Percentiles rank a stretch among this genome's conserved stretches.
Conservation (phyloP, 2,797 vertebrate genomes). For the Falco biarmicus region DNA sequence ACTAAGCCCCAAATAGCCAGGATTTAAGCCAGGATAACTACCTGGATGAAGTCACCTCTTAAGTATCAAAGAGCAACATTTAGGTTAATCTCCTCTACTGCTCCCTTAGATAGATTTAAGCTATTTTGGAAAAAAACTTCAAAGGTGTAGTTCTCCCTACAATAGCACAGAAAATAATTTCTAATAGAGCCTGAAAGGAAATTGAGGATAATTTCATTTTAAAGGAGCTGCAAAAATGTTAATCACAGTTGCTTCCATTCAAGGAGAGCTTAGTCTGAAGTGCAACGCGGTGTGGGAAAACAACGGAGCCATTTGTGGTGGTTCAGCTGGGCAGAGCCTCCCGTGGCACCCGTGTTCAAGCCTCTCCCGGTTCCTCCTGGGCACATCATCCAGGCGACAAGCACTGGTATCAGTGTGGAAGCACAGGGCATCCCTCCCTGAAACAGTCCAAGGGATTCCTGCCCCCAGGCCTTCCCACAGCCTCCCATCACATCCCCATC, state of each 20-base stretch:
- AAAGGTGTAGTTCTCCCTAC: not conserved
- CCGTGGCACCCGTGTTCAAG: accelerated
- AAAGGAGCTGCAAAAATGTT: not conserved
- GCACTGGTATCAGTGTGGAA: not conserved
- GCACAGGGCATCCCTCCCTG: not conserved
- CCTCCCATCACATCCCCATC: not conserved
- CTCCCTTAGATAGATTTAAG: not conserved
- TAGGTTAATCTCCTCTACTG: not conserved
- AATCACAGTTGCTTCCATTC: not conserved
- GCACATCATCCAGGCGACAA: not conserved
- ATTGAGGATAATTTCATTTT: not conserved
- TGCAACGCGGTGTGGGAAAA: not conserved
- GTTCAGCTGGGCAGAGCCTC: not conserved
- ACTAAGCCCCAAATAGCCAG: not conserved
- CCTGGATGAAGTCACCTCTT: not conserved
- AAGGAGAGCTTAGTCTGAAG: not conserved
- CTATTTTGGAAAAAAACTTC: not conserved
- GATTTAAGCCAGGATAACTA: not conserved
- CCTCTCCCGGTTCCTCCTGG: not conserved
- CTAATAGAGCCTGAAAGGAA: not conserved
- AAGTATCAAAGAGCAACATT: not conserved
- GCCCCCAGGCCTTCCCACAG: not conserved
- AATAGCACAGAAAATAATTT: not conserved
- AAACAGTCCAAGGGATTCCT: not conserved
- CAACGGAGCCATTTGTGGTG: accelerated